Base-by-base conservation (phyloP, 2,797 vertebrate genomes). In the Sitta carolinensis region DNA sequence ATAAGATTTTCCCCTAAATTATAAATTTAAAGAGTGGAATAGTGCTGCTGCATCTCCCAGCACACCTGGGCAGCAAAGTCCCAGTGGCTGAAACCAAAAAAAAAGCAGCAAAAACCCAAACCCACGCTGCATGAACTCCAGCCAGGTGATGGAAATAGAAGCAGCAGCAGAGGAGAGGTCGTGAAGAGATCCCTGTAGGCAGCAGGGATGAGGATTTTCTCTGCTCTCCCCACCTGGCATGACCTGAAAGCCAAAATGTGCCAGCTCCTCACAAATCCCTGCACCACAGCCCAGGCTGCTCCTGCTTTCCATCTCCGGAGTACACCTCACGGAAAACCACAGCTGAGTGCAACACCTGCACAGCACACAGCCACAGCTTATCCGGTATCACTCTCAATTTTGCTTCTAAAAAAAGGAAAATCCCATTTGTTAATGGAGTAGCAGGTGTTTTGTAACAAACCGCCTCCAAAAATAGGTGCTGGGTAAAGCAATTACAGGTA, bases 331-430 rank as follows among this genome's bases (percentile, higher is more conserved):
- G 32, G 73, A 43, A 84, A 86, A 55, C 34, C 50, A 66, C 9
- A 74, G 48, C 21, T 8, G 34, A 52, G 38, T 0, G 9, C 45
- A 54, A 75, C 81, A 89, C 57, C 69, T 43, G 69, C 72, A 90
- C 68, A 25, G 51, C 58, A 77, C 6, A 54, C 7, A 42, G 22
- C 30, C 84, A 82, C 26, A 67, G 59, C 74, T 89, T 48, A 84
- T 2, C 84, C 54, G 13, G 51, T 50, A 19, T 40, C 32, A 4
- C 62, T 66, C 66, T 91, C 86, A 34, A 57, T 95, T 95, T 81
- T 40, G 90, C 69, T 79, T 40, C 76, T 73, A 85, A 78, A 85
- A 85, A 93, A 75, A 88, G 29, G 16, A 76, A 89, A 27, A 74
- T 54, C 20, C 38, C 63, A 25, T 92, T 93, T 93, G 66, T 81